Conservation (phyloP, 2,888 invertebrate genomes). For the Spilosoma lubricipeda region DNA sequence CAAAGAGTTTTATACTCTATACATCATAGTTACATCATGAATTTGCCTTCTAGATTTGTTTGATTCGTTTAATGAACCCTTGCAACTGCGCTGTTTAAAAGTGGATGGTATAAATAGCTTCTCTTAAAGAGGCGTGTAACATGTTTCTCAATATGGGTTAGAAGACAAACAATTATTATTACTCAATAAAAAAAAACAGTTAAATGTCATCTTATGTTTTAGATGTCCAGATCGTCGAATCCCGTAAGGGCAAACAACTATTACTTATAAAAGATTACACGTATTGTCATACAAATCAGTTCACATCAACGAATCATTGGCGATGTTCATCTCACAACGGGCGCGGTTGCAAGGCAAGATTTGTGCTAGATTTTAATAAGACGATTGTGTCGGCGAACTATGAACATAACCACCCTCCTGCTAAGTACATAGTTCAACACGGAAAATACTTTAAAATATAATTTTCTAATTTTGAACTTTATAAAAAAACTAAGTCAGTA, state of each 20-base stretch:
- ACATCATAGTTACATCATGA: background rate
- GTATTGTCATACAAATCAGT: constrained; percentile 23
- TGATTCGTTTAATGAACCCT: too few species aligned
- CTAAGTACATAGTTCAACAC: constrained; percentile 12
- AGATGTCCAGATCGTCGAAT: constrained; percentile 20
- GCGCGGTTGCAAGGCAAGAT: constrained; percentile 39
- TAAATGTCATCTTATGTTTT: background rate
- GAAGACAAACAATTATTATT: background rate
- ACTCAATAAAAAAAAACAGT: background rate
- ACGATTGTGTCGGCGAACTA: constrained; percentile 9
- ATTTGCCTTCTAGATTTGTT: too few species aligned
- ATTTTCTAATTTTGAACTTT: background rate
- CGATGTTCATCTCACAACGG: constrained; percentile 39
- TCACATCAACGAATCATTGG: constrained; percentile 25
- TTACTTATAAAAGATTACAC: constrained; percentile 43
- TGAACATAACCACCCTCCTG: constrained; percentile 31
- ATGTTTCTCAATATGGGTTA: background rate
- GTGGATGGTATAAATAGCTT: background rate
- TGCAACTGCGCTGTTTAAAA: background rate
- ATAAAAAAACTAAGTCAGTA: too few species aligned
- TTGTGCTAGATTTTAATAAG: constrained; percentile 17
- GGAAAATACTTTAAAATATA: constrained; percentile 25
- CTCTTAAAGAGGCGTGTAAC: background rate
- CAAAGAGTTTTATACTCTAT: background rate
- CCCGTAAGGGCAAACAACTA: constrained; percentile 35